A percentile compares a stretch with the other conserved stretches of the same genome.
phyloP scores from a whole-genome alignment of 2,888 invertebrate species.

The Brenthis daphne region DNA sequence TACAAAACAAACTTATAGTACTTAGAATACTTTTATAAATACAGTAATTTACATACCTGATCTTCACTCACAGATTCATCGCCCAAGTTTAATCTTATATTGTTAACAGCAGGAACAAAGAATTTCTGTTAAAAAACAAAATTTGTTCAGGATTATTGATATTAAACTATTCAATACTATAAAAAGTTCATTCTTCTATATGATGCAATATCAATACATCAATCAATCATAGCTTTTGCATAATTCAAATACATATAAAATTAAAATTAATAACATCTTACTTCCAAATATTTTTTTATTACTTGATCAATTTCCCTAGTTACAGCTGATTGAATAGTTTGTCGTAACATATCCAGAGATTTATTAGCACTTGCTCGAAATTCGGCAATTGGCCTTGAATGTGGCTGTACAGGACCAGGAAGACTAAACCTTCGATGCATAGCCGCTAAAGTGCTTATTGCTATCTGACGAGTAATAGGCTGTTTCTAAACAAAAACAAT shows the following conservation, averaged over 20 bases:
- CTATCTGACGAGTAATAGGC: constrained; percentile 84
- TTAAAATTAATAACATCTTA: constrained; percentile 50
- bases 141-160: not conserved
- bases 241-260: not conserved
- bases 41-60: constrained; percentile 71
- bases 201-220: too few relatives aligned
- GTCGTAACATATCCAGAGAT: constrained; percentile 87
- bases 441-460: constrained; percentile 86
- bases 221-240: too few relatives aligned
- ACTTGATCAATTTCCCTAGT: constrained; percentile 90
- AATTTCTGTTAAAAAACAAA: constrained; percentile 83
- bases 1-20: not conserved
- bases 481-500: constrained; percentile 63
- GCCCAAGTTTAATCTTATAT: constrained; percentile 88
- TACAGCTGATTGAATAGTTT: constrained; percentile 89
- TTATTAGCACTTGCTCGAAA: constrained; percentile 85
- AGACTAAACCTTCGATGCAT: constrained; percentile 82
- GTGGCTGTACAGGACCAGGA: constrained; percentile 80
- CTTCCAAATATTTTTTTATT: constrained; percentile 89
- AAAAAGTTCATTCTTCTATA: too few relatives aligned
- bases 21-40: not conserved
- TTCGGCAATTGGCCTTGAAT: constrained; percentile 76
- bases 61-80: constrained; percentile 89
- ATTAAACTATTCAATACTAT: too few relatives aligned
- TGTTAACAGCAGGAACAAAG: constrained; percentile 90